These are phyloP conservation scores for Valencia hispanica DNA, from an alignment of 2,797 vertebrate genomes.

Conservation along the genomic window DNA sequence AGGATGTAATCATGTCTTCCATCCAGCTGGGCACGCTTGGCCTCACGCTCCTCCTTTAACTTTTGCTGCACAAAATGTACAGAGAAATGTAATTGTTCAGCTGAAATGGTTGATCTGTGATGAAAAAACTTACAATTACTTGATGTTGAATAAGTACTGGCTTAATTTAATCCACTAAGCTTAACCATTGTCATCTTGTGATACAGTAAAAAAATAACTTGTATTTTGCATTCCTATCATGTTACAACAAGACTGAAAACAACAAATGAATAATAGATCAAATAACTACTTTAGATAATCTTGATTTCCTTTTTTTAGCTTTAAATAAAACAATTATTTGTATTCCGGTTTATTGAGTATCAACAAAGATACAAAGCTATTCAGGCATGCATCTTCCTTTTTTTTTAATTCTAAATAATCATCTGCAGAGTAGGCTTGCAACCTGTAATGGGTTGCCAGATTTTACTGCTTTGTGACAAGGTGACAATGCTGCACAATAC, in stretches of 20 bases:
- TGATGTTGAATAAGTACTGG: not conserved
- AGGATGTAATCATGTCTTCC: conserved; percentile 90
- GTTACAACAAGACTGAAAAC: not conserved
- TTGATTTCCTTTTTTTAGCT: not conserved
- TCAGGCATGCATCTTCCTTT: not conserved
- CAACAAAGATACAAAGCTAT: not conserved
- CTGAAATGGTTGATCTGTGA: not conserved
- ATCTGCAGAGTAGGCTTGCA: not conserved
- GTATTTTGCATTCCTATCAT: not conserved
- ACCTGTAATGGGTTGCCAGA: not conserved
- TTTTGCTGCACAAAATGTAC: conserved; percentile 85
- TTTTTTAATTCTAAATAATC: not conserved
- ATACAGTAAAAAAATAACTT: not conserved
- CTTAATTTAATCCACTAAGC: not conserved
- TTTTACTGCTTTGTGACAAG: not conserved
- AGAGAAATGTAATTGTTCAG: not conserved
- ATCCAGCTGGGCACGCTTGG: conserved; percentile 88
- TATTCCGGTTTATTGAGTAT: not conserved
- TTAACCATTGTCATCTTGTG: not conserved
- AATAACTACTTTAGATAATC: not conserved
- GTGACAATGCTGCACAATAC: not conserved
- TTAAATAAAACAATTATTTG: not conserved
- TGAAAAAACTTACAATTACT: not conserved
- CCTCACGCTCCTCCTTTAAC: conserved; percentile 91
- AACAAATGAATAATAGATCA: not conserved